These are phyloP conservation scores for Malurus cyaneus DNA, from an alignment of 2,113 vertebrate species.

Conservation along the genomic window DNA sequence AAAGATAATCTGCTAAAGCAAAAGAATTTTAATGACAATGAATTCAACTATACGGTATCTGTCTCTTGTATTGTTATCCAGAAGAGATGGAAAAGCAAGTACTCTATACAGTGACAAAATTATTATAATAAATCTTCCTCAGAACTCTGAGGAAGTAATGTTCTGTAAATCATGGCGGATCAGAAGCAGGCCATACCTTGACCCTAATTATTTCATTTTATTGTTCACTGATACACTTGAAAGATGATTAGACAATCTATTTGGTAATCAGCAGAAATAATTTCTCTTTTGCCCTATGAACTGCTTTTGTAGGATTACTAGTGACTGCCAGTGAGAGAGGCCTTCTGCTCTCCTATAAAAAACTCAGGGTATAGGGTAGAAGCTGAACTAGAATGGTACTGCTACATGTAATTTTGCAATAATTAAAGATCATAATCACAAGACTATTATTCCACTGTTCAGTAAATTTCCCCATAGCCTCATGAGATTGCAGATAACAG, in stretches of 20 bases:
- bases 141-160: not conserved
- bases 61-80: not conserved
- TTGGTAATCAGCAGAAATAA: slow-evolving; percentile 50
- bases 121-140: not conserved
- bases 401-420: not conserved
- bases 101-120: not conserved
- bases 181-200: not conserved
- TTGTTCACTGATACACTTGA: slow-evolving; percentile 27
- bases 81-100: not conserved
- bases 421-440: slow-evolving; percentile 6
- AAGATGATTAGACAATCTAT: slow-evolving; percentile 36
- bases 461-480: not conserved
- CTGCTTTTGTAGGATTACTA: slow-evolving; percentile 49
- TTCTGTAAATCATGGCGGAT: slow-evolving; percentile 8
- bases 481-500: not conserved
- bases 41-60: not conserved
- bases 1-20: not conserved
- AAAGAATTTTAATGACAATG: not conserved
- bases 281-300: slow-evolving; percentile 22
- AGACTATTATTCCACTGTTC: not conserved
- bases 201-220: slow-evolving; percentile 60
- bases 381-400: not conserved
- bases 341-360: not conserved
- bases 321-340: not conserved
- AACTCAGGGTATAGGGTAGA: not conserved